These are phyloP conservation scores for Litocranius walleri DNA, from an alignment of 2,113 vertebrate species.

Conservation along the genomic window DNA sequence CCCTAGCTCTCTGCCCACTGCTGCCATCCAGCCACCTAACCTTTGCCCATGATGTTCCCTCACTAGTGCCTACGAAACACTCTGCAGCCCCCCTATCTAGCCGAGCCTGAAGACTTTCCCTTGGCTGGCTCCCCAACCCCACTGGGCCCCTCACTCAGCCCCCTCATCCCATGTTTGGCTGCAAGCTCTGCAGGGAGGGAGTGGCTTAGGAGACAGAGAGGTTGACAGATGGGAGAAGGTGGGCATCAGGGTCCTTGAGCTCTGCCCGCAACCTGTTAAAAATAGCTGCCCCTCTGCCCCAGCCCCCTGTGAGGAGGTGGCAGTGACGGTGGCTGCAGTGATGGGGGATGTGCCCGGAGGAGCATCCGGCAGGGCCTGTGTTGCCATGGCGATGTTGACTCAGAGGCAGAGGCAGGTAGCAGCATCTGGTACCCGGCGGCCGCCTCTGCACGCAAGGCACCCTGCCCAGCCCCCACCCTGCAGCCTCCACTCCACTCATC, in stretches of 20 bases:
- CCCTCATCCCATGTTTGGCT: not conserved
- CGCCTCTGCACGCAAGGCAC: not conserved
- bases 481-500: not conserved
- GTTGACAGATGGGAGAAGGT: not conserved
- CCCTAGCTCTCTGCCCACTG: not conserved
- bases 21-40: not conserved
- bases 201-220: not conserved
- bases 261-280: not conserved
- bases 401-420: slow-evolving; percentile 50
- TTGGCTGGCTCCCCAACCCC: not conserved
- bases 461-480: not conserved
- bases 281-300: slow-evolving; percentile 2
- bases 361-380: not conserved
- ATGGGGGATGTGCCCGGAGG: not conserved
- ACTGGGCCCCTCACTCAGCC: not conserved
- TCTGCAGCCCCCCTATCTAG: too few relatives aligned
- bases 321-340: not conserved
- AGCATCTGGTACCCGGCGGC: not conserved
- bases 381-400: slow-evolving; percentile 60
- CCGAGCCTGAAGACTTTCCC: not conserved
- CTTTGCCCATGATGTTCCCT: not conserved
- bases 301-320: not conserved
- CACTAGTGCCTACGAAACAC: too few relatives aligned
- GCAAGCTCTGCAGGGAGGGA: not conserved
- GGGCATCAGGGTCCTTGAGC: not conserved